Base-by-base conservation (phyloP, 2,888 invertebrate genomes). In the Andrena dorsata region DNA sequence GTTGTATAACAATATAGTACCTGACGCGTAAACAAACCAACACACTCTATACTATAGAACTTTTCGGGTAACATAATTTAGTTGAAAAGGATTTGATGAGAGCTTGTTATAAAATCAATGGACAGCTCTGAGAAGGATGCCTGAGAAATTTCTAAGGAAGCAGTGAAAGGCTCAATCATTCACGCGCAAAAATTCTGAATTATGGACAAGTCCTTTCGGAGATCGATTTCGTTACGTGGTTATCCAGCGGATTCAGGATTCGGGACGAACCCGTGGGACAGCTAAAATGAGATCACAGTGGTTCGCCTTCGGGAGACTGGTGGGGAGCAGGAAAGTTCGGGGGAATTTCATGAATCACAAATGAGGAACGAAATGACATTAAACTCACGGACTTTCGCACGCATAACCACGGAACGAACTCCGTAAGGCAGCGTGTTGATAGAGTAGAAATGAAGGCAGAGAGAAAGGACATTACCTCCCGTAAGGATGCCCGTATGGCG, bases 331-430 rank as follows among this genome's bases (percentile, higher is more conserved):
- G 88, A 89, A 88, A 88, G 89, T 88, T 88, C 71, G 77, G 70
- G 79, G 76, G 89, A 89, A 86, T 88, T 91, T 90, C 90, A 90
- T 90, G 90, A 91, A 91, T 91, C 88, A 81, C 89, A 90, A 90
- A 90, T 90, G 90, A 91, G 87, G 76, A 76, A 83, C 87, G 87
- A 90, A 87, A 90, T 91, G 89, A 86, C 88, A 89, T 91, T 88
- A 86, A 90, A 86, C 87, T 84, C 84, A 82, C 83, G 80, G 89
- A 87, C 84, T 85, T 91, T 89, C 82, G 85, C 88, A 82, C 83
- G 89, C 80, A 81, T 83, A 86, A 82, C 80, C 82, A 66, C 80
- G 69, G 73, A 83, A 72, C 76, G 80, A 83, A 82, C 76, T 85
- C 78, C 76, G 86, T 82, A 84, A 87, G 88, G 84, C 69, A 80